Conservation (phyloP, 2,797 vertebrate genomes). For the Coccyzus lansbergi region DNA sequence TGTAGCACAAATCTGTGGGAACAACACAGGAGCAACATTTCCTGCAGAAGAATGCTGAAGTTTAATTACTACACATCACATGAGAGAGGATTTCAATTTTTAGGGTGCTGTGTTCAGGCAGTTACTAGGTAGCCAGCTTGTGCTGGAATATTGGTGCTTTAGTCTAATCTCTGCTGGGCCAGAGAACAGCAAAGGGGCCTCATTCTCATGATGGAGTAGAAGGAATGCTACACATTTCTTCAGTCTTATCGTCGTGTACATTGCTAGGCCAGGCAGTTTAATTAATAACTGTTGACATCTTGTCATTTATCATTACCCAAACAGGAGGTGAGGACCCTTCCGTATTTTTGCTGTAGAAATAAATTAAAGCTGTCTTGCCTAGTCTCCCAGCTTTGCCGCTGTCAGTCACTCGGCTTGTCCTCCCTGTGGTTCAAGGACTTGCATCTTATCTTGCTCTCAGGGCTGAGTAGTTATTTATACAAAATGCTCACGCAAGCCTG, state of each 20-base stretch:
- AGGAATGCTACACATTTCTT: slow-evolving; percentile 72
- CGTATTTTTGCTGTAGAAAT: neutral
- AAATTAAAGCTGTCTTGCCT: slow-evolving; percentile 58
- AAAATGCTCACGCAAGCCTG: neutral
- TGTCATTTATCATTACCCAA: slow-evolving; percentile 76
- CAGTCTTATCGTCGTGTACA: slow-evolving; percentile 31
- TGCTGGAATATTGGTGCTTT: slow-evolving; percentile 39
- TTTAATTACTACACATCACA: slow-evolving; percentile 85
- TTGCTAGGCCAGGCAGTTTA: slow-evolving; percentile 63
- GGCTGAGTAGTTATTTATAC: neutral
- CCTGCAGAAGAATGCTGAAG: slow-evolving; percentile 81
- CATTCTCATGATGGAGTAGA: slow-evolving; percentile 75
- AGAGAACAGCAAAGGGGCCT: slow-evolving; percentile 80
- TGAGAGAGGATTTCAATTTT: slow-evolving; percentile 76
- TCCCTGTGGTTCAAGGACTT: neutral
- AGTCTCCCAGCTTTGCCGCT: neutral
- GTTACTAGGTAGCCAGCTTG: slow-evolving; percentile 74
- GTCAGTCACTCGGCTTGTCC: neutral
- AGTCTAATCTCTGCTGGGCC: slow-evolving; percentile 65
- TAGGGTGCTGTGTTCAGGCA: slow-evolving; percentile 63
- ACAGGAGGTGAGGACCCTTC: slow-evolving; percentile 41
- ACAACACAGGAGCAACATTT: slow-evolving; percentile 68
- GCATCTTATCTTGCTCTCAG: neutral
- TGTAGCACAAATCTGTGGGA: slow-evolving; percentile 76
- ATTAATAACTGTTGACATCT: slow-evolving; percentile 76